Evolutionary conservation across 2,113 vertebrate species (phyloP).

Genomic region (Bujurquina vittata): DNA sequence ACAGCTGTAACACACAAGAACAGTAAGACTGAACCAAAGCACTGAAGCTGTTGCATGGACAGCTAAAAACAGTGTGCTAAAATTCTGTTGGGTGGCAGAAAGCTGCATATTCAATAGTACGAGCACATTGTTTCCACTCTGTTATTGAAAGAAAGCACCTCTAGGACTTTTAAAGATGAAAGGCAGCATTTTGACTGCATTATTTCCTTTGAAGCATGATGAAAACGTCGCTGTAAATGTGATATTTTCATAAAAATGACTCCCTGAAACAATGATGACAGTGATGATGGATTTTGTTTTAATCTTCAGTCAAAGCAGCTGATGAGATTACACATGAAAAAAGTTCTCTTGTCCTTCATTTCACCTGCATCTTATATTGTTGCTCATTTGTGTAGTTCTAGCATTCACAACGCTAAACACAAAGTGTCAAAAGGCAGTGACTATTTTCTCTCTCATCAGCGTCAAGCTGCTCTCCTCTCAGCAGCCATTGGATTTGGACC

Average conservation of each 20-base stretch:
- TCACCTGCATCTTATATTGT: background rate
- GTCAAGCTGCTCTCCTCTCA: background rate
- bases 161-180: background rate
- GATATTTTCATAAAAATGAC: background rate
- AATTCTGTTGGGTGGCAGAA: background rate
- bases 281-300: background rate
- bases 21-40: background rate
- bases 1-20: background rate
- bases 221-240: background rate
- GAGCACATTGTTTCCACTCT: background rate
- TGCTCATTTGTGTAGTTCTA: background rate
- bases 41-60: background rate
- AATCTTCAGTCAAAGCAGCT: background rate
- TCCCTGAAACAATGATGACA: background rate
- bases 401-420: background rate
- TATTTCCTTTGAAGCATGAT: background rate
- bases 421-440: background rate
- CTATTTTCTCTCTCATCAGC: conserved; percentile 15
- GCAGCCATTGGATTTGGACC: background rate
- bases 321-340: background rate
- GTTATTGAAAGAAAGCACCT: background rate
- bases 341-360: background rate
- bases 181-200: background rate
- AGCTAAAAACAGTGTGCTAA: background rate
- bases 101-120: background rate